Base-by-base conservation (phyloP, 2,888 invertebrate species). In the Tillus elongatus region DNA sequence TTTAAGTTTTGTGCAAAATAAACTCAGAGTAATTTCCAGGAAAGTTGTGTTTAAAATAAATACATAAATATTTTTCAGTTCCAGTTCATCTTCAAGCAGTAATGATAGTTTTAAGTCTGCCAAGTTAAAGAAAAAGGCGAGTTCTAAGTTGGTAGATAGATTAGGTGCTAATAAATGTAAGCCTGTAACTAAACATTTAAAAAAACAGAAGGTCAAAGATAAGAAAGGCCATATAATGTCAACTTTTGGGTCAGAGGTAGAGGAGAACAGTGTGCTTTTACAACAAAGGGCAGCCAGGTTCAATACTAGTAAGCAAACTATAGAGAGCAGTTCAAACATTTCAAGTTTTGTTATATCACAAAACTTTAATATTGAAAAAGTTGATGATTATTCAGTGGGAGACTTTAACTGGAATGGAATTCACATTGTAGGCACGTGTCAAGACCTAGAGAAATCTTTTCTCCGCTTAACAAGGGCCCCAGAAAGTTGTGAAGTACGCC, bases 391-490 rank as follows among this genome's bases (percentile, higher is more conserved):
- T 51, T 64, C 67, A 41, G 73, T 77, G 45, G 75, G 76, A 43
- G 83, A 86, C 55, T 79, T 88, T 68, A 90, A 91, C 68, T 78
- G 89, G 68, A 77, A 80, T 52, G 82, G 82, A 61, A 78, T 85
- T 66, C 90, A 91, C 64, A 87, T 98, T 59, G 84, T 95, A 50
- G 98, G 97, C 45, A 91, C 91, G 12, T 93, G 92, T 68, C 77
- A 75, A 63, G 89, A 95, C 61, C 70, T 98, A 57, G 97, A 98
- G 67, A 98, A 99, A 66, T 85, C 86, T 32, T 98, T 95, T 67
- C 76, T 99, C 51, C 77, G 98, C 53, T 73, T 98, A 37, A 99
- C 98, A 19, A 78, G 92, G 80, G 95, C 95, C 49, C 96, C 97
- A 36, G 85, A 89, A 62, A 77, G 92, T 30, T 79, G 82, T 61